Evolutionary conservation across 2,888 invertebrate genomes (phyloP).

Genomic region (Chironomus tentans): DNA sequence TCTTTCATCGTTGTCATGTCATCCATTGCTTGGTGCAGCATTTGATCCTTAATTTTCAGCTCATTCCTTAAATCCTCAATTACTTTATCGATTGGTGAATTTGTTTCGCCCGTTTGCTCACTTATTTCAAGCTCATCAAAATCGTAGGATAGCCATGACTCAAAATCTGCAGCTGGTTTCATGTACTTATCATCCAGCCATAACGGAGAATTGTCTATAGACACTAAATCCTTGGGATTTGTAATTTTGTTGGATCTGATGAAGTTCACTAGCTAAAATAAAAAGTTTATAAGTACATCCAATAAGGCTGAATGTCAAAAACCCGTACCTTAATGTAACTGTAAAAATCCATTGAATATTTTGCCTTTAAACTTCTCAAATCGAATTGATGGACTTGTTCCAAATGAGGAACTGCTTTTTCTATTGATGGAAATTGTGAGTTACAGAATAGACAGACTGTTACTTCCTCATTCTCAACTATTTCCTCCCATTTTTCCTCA

Average conservation of each 20-base stretch:
- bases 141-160: conserved; percentile 56
- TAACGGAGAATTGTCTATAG: conserved; percentile 40
- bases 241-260: conserved; percentile 54
- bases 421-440: conserved; percentile 49
- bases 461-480: conserved; percentile 35
- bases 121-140: conserved; percentile 32
- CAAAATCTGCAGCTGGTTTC: conserved; percentile 59
- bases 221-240: conserved; percentile 48
- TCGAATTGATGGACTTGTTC: conserved; percentile 55
- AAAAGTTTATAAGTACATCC: conserved; percentile 27
- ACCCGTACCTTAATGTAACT: conserved; percentile 56
- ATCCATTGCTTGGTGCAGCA: conserved; percentile 51
- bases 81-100: neutral
- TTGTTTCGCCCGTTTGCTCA: too few species aligned
- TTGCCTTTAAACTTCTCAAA: conserved; percentile 53
- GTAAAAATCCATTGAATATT: conserved; percentile 71
- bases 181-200: conserved; percentile 74
- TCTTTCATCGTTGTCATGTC: conserved; percentile 52
- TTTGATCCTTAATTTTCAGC: conserved; percentile 50
- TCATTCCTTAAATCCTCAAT: conserved; percentile 38
- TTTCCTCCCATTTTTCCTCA: conserved; percentile 47
- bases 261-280: conserved; percentile 59
- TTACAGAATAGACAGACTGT: conserved; percentile 64
- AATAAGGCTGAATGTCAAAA: neutral
- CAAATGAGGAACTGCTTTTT: conserved; percentile 59